phyloP scores from a whole-genome alignment of 2,888 invertebrate species.

The Calameuta filiformis region DNA sequence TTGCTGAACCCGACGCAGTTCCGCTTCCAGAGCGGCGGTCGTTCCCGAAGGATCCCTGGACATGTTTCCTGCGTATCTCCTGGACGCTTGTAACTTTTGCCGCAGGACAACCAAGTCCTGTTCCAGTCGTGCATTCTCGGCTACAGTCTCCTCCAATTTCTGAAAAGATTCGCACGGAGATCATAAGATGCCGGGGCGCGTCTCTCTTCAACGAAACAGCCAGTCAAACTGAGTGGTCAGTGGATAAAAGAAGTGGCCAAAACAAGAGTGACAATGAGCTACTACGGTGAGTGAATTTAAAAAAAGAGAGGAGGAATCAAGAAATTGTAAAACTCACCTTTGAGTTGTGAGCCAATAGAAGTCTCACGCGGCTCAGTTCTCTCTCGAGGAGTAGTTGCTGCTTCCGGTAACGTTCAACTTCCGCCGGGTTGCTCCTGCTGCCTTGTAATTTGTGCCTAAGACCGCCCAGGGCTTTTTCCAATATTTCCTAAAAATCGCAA shows the following conservation, averaged over 20 bases:
- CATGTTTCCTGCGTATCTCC: constrained; percentile 66
- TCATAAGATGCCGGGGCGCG: neutral
- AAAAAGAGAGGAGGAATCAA: neutral
- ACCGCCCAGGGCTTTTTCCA: constrained; percentile 76
- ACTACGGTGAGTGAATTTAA: constrained; percentile 26
- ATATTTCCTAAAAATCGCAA: constrained; percentile 68
- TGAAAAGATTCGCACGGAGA: constrained; percentile 50
- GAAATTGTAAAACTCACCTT: constrained; percentile 71
- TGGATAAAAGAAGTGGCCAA: neutral
- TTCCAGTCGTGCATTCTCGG: constrained; percentile 89
- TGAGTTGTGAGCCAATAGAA: constrained; percentile 89
- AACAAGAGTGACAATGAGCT: neutral
- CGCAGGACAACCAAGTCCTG: constrained; percentile 86
- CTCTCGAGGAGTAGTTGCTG: constrained; percentile 79
- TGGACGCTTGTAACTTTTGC: constrained; percentile 82
- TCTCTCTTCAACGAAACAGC: neutral
- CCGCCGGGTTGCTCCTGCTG: constrained; percentile 71
- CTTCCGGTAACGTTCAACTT: constrained; percentile 75
- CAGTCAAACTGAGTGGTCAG: neutral
- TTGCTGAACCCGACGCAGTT: constrained; percentile 84
- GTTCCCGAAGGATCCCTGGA: constrained; percentile 64
- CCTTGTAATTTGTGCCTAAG: constrained; percentile 76
- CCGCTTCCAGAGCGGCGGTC: constrained; percentile 80
- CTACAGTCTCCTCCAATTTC: constrained; percentile 92
- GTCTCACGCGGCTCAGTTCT: constrained; percentile 85